Evolutionary conservation across 2,113 vertebrate genomes (phyloP).

Genomic region (Saccopteryx bilineata): DNA sequence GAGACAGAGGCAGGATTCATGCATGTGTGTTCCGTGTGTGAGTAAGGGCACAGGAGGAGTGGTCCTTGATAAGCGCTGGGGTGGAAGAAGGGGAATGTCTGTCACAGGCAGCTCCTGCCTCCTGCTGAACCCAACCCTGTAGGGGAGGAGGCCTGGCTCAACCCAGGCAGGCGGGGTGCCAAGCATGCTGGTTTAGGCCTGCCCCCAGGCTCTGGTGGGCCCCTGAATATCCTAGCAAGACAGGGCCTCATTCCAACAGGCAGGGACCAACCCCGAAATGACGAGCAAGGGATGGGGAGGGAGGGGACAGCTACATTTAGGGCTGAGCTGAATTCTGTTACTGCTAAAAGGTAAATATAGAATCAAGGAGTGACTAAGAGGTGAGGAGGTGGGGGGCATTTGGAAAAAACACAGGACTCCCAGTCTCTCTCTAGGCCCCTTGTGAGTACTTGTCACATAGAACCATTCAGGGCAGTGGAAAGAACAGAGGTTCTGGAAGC

Average conservation of each 20-base stretch:
- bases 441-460: slow-evolving; percentile 22
- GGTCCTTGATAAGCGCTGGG: not conserved
- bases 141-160: slow-evolving; percentile 57
- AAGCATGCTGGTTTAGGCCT: slow-evolving; percentile 51
- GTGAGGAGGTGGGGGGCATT: accelerated
- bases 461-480: not conserved
- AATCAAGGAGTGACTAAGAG: not conserved
- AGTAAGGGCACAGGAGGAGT: not conserved
- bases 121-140: slow-evolving; percentile 58
- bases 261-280: slow-evolving; percentile 9
- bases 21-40: not conserved
- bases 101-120: not conserved
- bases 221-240: slow-evolving; percentile 67
- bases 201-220: slow-evolving; percentile 67
- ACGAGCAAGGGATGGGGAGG: not conserved
- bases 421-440: not conserved
- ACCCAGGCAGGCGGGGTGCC: slow-evolving; percentile 60
- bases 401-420: not conserved
- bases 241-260: slow-evolving; percentile 78
- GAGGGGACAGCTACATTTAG: not conserved
- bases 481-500: not conserved
- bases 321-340: not conserved
- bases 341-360: not conserved
- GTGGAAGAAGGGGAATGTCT: not conserved
- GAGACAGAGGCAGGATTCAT: not conserved